These are phyloP conservation scores for Rhinolophus ferrumequinum DNA, from an alignment of 2,113 vertebrate species.

Conservation along the genomic window DNA sequence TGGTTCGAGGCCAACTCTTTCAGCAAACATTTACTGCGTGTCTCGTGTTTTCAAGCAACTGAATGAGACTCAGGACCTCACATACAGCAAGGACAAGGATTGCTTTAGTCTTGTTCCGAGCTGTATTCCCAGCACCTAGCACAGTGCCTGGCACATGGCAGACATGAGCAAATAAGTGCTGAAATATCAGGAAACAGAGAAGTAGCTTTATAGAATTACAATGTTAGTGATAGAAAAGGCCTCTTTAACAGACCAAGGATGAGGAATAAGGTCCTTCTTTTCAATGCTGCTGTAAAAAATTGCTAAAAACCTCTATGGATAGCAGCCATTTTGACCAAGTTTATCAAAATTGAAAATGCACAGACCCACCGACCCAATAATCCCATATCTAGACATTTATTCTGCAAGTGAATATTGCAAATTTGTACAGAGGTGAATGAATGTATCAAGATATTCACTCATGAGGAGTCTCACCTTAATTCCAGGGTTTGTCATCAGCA, in stretches of 20 bases:
- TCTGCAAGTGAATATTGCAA: neutral
- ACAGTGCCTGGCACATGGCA: neutral
- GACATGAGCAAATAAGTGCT: neutral
- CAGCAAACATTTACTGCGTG: neutral
- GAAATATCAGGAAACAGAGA: neutral
- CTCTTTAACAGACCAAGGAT: neutral
- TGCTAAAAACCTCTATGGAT: neutral
- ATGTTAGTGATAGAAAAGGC: neutral
- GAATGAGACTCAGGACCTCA: neutral
- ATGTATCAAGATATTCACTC: neutral
- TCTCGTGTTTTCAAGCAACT: neutral
- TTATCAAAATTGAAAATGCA: constrained; percentile 24
- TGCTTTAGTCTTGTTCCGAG: neutral
- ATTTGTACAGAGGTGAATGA: neutral
- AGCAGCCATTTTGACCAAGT: neutral
- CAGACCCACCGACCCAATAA: neutral
- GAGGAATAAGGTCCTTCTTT: neutral
- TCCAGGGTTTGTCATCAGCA: neutral
- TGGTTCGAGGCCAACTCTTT: neutral
- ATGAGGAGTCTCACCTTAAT: too few species aligned
- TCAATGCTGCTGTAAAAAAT: neutral
- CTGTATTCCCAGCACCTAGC: neutral
- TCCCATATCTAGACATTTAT: neutral
- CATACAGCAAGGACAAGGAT: neutral
- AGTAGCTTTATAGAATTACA: neutral